Percentiles rank a stretch among this genome's conserved stretches.
phyloP scores from a whole-genome alignment of 2,113 vertebrate genomes.

The Ellobius talpinus region DNA sequence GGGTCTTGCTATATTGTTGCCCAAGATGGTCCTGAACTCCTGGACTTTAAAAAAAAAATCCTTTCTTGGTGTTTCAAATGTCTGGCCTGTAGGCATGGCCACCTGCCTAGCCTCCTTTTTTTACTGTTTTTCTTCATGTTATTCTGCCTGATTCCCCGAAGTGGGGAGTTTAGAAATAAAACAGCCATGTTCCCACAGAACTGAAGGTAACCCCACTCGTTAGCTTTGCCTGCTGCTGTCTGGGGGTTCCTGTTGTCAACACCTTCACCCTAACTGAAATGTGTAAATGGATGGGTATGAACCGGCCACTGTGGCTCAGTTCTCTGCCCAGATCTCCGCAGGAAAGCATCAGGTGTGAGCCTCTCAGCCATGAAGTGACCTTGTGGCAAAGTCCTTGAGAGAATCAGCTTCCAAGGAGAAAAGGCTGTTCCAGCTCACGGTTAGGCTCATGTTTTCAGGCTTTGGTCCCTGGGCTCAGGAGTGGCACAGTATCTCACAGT shows the following conservation, averaged over 20 bases:
- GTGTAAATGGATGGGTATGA: not conserved
- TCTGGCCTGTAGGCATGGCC: not conserved
- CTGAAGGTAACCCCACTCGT: not conserved
- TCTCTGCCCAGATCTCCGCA: not conserved
- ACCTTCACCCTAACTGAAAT: not conserved
- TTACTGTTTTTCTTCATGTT: not conserved
- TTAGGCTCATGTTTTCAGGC: not conserved
- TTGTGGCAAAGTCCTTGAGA: not conserved
- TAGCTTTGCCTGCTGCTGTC: not conserved
- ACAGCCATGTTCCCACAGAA: not conserved
- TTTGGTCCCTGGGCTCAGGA: not conserved
- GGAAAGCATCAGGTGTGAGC: not conserved
- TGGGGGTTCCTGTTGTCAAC: not conserved
- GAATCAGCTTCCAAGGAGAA: not conserved
- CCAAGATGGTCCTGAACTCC: not conserved
- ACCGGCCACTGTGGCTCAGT: not conserved
- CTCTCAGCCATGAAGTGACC: not conserved
- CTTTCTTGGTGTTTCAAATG: not conserved
- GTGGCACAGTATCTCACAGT: not conserved
- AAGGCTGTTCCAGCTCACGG: not conserved
- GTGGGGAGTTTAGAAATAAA: not conserved
- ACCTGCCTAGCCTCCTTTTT: not conserved
- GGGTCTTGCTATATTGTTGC: not conserved
- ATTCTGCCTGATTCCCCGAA: not conserved
- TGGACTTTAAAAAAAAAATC: not conserved